These are phyloP conservation scores for Hirtodrosophila confusa DNA, from an alignment of 2,888 invertebrate species.

Conservation along the genomic window DNA sequence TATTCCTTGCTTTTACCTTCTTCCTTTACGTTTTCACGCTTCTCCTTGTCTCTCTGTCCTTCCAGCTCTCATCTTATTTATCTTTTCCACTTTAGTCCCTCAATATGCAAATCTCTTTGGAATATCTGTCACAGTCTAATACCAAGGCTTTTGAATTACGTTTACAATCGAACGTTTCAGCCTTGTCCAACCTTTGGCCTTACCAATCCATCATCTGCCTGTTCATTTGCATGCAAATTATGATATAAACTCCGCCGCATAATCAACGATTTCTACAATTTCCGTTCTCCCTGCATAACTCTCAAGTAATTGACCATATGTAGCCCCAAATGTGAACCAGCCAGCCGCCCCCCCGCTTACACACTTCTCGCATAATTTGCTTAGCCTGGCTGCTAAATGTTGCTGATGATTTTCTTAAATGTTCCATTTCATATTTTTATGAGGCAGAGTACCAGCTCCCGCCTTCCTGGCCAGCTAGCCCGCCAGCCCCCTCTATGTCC, in stretches of 20 bases:
- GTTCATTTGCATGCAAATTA: constrained; percentile 69
- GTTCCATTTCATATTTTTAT: constrained; percentile 66
- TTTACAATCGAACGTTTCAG: too few species aligned
- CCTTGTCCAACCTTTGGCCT: not conserved
- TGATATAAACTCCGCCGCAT: constrained; percentile 50
- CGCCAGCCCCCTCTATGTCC: constrained; percentile 11
- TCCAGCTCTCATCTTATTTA: too few species aligned
- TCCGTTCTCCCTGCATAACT: constrained; percentile 13
- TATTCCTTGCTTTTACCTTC: too few species aligned
- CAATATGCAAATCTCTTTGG: too few species aligned
- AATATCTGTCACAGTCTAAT: too few species aligned
- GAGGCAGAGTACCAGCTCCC: constrained; percentile 37
- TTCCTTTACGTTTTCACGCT: too few species aligned
- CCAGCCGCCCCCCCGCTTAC: not conserved
- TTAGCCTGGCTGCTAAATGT: constrained; percentile 53
- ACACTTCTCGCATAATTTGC: constrained; percentile 23
- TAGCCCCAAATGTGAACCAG: constrained; percentile 23
- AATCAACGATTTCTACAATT: constrained; percentile 48
- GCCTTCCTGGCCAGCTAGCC: not conserved
- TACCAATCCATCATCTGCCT: constrained; percentile 35
- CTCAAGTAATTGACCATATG: constrained; percentile 59
- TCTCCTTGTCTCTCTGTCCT: too few species aligned
- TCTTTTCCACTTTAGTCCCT: too few species aligned
- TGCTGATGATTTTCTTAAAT: constrained; percentile 70
- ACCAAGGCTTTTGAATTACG: too few species aligned